Percentiles rank a stretch among this genome's conserved stretches.
These are phyloP conservation scores for Drosophila ercepeae DNA, from an alignment of 1,140 invertebrate genomes.

Conservation along the genomic window DNA sequence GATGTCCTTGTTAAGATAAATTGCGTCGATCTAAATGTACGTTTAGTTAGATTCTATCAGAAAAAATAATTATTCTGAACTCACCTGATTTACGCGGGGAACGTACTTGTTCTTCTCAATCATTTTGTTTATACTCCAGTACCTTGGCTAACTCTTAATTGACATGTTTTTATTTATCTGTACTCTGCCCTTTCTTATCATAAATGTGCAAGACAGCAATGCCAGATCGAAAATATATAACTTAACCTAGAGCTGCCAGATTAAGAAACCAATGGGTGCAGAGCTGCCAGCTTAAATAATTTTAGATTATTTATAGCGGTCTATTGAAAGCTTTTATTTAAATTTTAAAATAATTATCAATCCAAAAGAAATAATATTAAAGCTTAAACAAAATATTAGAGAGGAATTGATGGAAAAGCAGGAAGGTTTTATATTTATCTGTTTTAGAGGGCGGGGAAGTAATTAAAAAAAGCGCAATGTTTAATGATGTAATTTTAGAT, in stretches of 20 bases:
- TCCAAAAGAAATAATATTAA: too few relatives aligned
- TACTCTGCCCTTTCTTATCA: slow-evolving; percentile 71
- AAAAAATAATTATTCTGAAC: not conserved
- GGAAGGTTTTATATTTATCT: too few relatives aligned
- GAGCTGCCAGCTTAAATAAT: not conserved
- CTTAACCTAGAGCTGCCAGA: not conserved
- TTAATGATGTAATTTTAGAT: not conserved
- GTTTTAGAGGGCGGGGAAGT: too few relatives aligned
- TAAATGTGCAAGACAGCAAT: slow-evolving; percentile 5
- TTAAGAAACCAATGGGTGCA: not conserved
- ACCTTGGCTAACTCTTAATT: slow-evolving; percentile 28
- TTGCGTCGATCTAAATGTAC: slow-evolving; percentile 85
- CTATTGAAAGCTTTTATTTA: not conserved
- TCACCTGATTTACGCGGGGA: slow-evolving; percentile 84
- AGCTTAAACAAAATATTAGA: too few relatives aligned
- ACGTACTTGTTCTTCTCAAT: slow-evolving; percentile 76
- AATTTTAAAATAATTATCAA: too few relatives aligned
- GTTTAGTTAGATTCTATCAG: not conserved
- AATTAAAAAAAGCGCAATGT: too few relatives aligned
- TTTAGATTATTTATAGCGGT: not conserved
- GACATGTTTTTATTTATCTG: slow-evolving; percentile 42
- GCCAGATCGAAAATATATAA: not conserved
- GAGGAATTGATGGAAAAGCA: too few relatives aligned
- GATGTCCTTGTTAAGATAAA: slow-evolving; percentile 85
- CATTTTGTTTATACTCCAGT: slow-evolving; percentile 62